Percentiles rank a stretch among this genome's conserved stretches.
phyloP scores from a whole-genome alignment of 2,113 vertebrate species.

The Chloroceryle aenea region DNA sequence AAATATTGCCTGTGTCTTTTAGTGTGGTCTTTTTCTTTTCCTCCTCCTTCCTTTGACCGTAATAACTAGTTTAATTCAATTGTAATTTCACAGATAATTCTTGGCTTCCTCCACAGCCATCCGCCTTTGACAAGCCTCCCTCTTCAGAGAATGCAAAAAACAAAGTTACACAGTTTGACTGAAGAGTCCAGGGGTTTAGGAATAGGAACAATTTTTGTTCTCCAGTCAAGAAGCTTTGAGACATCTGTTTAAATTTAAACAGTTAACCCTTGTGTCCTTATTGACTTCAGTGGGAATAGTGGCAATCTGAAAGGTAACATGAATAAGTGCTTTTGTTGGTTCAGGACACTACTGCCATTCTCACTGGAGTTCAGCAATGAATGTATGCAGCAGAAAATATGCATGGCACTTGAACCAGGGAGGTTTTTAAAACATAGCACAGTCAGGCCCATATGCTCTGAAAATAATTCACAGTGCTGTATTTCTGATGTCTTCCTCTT shows the following conservation, averaged over 20 bases:
- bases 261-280: slow-evolving; percentile 32
- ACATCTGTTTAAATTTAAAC: slow-evolving; percentile 42
- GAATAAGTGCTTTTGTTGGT: slow-evolving; percentile 61
- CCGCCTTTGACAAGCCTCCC: not conserved
- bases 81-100: not conserved
- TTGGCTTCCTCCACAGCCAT: not conserved
- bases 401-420: slow-evolving; percentile 33
- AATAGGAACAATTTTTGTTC: not conserved
- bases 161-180: not conserved
- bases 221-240: not conserved
- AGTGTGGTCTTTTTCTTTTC: not conserved
- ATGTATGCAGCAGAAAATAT: slow-evolving; percentile 36
- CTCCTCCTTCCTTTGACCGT: not conserved
- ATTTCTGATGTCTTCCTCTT: slow-evolving; percentile 28
- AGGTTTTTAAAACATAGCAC: not conserved
- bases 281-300: slow-evolving; percentile 8
- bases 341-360: slow-evolving; percentile 63
- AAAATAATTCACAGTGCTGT: slow-evolving; percentile 37
- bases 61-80: not conserved
- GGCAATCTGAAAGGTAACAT: slow-evolving; percentile 36
- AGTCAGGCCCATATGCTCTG: not conserved
- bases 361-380: slow-evolving; percentile 1
- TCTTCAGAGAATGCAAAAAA: not conserved
- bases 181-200: not conserved
- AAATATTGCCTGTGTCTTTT: not conserved